Conservation (phyloP, 2,888 invertebrate species). For the Lumbricus terrestris region DNA sequence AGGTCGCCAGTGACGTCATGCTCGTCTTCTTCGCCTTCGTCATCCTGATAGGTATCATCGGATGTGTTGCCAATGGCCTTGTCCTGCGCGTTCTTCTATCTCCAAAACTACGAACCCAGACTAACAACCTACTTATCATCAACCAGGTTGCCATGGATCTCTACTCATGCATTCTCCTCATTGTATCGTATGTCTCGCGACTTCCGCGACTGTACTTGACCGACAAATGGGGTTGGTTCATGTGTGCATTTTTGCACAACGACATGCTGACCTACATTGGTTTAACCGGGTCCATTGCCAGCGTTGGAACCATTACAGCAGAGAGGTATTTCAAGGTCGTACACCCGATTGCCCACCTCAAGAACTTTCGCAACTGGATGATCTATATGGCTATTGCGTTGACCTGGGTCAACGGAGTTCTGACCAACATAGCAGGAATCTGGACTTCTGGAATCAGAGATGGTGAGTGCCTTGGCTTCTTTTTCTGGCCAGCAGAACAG, state of each 20-base stretch:
- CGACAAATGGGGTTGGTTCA: no score
- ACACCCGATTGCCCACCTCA: neutral
- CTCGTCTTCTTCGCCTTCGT: neutral
- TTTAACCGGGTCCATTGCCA: neutral
- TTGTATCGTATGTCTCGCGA: no score
- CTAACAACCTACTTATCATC: neutral
- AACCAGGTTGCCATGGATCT: constrained; percentile 7
- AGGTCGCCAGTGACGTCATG: neutral
- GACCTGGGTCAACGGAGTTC: neutral
- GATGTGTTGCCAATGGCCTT: neutral
- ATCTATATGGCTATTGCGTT: neutral
- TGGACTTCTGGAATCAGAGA: neutral
- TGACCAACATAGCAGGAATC: neutral
- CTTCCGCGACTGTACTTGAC: no score
- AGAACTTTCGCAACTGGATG: constrained; percentile 3
- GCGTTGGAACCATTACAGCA: neutral
- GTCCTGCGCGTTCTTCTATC: neutral
- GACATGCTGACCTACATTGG: neutral
- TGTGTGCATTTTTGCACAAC: no score
- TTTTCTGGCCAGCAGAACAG: neutral
- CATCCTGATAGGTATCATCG: neutral
- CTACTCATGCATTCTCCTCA: neutral
- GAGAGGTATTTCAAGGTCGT: constrained; percentile 17
- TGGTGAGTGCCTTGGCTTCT: neutral
- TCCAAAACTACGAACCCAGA: no score